Evolutionary conservation across 37 sponge, comb jelly and placozoan genomes (phyloP).

Genomic region (Axinella damicornis): DNA sequence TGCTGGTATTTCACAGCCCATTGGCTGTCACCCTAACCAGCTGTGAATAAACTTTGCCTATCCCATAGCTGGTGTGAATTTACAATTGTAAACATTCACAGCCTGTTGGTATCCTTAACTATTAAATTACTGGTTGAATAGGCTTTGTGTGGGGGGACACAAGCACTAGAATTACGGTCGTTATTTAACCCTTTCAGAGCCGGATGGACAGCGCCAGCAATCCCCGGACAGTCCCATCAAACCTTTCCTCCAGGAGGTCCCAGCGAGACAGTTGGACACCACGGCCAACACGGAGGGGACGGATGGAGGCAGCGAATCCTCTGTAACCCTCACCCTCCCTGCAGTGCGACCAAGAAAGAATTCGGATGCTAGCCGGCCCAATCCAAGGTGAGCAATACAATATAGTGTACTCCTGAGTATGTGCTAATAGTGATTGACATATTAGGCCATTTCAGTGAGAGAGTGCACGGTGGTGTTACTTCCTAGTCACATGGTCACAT

Average conservation of each 20-base stretch:
- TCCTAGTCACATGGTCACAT: no score
- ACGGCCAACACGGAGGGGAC: background rate
- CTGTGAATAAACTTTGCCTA: no score
- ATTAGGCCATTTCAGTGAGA: no score
- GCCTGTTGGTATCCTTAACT: no score
- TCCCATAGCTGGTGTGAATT: background rate
- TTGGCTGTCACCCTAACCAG: no score
- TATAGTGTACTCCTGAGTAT: no score
- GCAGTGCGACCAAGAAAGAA: slow-evolving; percentile 23
- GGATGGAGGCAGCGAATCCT: background rate
- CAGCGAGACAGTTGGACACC: background rate
- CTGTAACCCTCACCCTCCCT: slow-evolving; percentile 27
- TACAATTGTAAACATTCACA: background rate
- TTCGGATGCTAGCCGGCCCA: slow-evolving; percentile 51
- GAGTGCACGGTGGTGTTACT: no score
- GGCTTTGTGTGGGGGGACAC: background rate
- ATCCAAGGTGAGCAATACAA: slow-evolving; percentile 25
- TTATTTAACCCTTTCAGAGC: no score
- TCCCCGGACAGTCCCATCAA: slow-evolving; percentile 60
- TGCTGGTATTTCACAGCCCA: no score
- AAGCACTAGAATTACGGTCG: background rate
- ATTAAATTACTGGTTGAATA: no score
- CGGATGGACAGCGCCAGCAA: slow-evolving; percentile 9
- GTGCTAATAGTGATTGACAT: no score
- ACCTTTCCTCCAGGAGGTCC: background rate